Evolutionary conservation across 2,113 vertebrate genomes (phyloP).

Genomic region (Nerophis ophidion): DNA sequence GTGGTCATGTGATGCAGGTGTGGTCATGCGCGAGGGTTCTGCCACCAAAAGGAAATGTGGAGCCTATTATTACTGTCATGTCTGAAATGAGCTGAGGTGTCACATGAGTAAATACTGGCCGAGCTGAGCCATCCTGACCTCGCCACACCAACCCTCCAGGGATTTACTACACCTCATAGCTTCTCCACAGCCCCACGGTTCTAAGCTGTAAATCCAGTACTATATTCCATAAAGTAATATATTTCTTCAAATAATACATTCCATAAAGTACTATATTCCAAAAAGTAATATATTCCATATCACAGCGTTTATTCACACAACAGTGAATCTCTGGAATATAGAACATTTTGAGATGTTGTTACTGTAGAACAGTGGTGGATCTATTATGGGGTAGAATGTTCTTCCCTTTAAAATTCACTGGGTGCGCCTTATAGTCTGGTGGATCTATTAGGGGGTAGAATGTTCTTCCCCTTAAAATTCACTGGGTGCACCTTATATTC

Average conservation of each 20-base stretch:
- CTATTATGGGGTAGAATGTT: no score
- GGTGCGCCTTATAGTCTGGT: no score
- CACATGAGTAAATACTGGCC: constrained; percentile 8
- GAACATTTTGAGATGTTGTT: no score
- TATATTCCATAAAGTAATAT: background rate
- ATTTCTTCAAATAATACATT: no score
- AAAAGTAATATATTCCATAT: background rate
- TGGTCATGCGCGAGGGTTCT: constrained; percentile 6
- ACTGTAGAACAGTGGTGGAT: no score
- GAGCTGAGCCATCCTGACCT: constrained; percentile 29
- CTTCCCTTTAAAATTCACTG: no score
- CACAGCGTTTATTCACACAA: background rate
- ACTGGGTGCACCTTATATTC: no score
- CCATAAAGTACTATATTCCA: background rate
- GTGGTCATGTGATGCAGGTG: background rate
- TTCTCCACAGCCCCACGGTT: constrained; percentile 11
- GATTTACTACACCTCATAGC: constrained; percentile 27
- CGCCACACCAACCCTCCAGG: constrained; percentile 4
- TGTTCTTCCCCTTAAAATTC: no score
- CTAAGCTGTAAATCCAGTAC: background rate
- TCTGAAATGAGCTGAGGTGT: constrained; percentile 15
- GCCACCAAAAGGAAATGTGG: constrained; percentile 8
- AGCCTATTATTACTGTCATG: constrained; percentile 13
- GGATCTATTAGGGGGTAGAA: no score
- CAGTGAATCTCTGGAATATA: background rate